Base-by-base conservation (phyloP, 2,888 invertebrate species). In the Phyto melanocephala region DNA sequence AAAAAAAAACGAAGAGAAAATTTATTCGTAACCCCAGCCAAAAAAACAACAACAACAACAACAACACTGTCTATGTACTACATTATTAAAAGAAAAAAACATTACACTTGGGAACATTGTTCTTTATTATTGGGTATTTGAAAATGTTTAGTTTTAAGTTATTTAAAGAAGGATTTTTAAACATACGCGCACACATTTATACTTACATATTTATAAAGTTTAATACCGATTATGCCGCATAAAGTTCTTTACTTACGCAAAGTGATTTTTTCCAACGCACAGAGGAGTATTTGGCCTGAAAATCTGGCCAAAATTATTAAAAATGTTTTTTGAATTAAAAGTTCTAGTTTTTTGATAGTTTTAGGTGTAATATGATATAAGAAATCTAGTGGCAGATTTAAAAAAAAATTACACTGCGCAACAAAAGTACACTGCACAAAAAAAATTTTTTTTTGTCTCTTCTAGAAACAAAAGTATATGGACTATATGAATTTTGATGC, bases 1-100 rank as follows among this genome's bases (percentile, higher is more conserved):
- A 33, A 35, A 20, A 60, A 35, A 28, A 72, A 63, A 28, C 42
- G 24, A 52, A 81, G 77, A 78, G 81, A 82, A 82, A 82, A 82
- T 78, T 62, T 78, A 82, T 78, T 74, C 63, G 52, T 63, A 70
- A 37, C 47, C 56, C n/a, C 42, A 68, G 60, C 70, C 40, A 54
- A 56, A 68, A 54, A 56, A 68, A 63, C 74, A 42, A 70, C 56
- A 72, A 74, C 42, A 42, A 63, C 68, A 42, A 70, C 50, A 72
- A 74, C 33, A 33, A n/a, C 37, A 20, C 47, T 17, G 17, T 78
- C 47, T 47, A 58, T 47, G 17, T 35, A 20, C 22, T 54, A 24
- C 15, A 0, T 28, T 15, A 15, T 15, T 33, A 33, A 22, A 56
- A 65, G n/a, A 20, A 24, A 33, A 58, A 52, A 70, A 45, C 77